A percentile compares a stretch with the other conserved stretches of the same genome.
Evolutionary conservation across 1,140 invertebrate genomes (phyloP).

Genomic region (Drosophila saltans): DNA sequence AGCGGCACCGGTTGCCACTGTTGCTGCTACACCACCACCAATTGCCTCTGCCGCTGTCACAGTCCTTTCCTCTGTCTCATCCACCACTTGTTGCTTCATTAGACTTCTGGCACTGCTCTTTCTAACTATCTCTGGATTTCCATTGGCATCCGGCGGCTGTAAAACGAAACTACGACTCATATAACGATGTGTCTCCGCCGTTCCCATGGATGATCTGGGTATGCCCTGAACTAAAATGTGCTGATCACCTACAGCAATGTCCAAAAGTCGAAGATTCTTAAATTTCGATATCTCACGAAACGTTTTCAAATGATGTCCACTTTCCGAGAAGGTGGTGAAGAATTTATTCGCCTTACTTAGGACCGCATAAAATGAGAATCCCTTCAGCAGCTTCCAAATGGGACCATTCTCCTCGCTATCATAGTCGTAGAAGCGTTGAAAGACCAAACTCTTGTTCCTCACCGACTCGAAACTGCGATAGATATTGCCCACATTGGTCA

Average conservation of each 20-base stretch:
- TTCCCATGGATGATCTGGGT: conserved; percentile 61
- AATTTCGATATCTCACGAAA: conserved; percentile 83
- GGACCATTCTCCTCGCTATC: conserved; percentile 82
- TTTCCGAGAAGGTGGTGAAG: conserved; percentile 81
- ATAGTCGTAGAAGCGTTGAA: conserved; percentile 81
- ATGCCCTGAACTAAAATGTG: conserved; percentile 80
- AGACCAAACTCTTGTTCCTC: conserved; percentile 76
- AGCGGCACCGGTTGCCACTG: conserved; percentile 34
- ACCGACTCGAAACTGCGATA: conserved; percentile 78
- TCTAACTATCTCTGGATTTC: conserved; percentile 38
- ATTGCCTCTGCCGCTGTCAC: conserved; percentile 28
- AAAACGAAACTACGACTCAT: conserved; percentile 64
- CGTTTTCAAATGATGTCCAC: conserved; percentile 81
- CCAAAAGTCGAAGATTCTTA: conserved; percentile 73
- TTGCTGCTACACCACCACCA: conserved; percentile 28
- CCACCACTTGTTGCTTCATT: conserved; percentile 50
- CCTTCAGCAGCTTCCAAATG: conserved; percentile 79
- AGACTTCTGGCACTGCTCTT: conserved; percentile 55
- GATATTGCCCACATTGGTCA: conserved; percentile 78
- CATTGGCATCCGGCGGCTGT: conserved; percentile 53
- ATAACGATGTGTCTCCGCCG: conserved; percentile 51
- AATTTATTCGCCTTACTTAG: conserved; percentile 81
- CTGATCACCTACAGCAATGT: conserved; percentile 78
- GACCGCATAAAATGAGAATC: conserved; percentile 76
- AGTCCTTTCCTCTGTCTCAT: conserved; percentile 37